phyloP scores from a whole-genome alignment of 2,113 vertebrate genomes.

The Phalacrocorax aristotelis region DNA sequence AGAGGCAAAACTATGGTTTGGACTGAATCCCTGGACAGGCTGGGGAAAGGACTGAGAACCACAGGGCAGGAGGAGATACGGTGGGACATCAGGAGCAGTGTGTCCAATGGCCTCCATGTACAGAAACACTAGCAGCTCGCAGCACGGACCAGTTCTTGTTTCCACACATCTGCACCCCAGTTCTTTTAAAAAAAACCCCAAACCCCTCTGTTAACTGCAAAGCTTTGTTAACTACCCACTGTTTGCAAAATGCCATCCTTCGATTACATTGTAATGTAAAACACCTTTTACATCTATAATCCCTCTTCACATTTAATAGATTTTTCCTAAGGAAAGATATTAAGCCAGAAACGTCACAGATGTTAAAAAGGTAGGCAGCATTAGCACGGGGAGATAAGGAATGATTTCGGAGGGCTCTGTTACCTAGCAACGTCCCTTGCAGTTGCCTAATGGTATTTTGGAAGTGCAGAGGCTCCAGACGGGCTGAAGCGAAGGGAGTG shows the following conservation, averaged over 20 bases:
- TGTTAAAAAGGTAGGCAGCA: neutral
- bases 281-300: neutral
- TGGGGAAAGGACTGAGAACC: neutral
- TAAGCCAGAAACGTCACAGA: neutral
- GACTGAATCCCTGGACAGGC: neutral
- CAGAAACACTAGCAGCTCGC: neutral
- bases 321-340: neutral
- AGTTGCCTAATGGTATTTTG: constrained; percentile 1
- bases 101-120: neutral
- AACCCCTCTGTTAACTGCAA: neutral
- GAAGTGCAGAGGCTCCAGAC: neutral
- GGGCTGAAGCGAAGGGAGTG: neutral
- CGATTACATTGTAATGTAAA: neutral
- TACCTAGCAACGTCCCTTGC: constrained; percentile 47
- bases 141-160: neutral
- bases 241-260: neutral
- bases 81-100: neutral
- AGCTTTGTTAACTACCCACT: neutral
- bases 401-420: neutral
- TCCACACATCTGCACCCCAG: accelerated
- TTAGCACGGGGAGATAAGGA: neutral
- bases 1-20: neutral
- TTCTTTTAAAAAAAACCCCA: neutral
- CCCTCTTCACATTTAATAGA: neutral
- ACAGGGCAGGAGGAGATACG: accelerated